These are phyloP conservation scores for Trichomalopsis sarcophagae DNA, from an alignment of 1,140 invertebrate genomes.

Conservation along the genomic window DNA sequence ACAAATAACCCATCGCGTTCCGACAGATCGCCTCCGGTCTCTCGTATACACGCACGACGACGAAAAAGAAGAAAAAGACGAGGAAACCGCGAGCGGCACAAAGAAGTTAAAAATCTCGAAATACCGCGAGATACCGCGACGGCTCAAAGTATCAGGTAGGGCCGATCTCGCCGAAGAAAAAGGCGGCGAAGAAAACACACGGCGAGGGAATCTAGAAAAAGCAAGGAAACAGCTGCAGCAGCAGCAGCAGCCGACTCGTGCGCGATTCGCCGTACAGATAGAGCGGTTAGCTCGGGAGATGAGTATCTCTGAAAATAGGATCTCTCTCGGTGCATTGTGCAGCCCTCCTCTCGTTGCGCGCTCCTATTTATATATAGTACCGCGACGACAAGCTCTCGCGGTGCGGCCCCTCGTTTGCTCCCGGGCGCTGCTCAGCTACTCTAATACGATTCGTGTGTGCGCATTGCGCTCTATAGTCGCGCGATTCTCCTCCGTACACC, in stretches of 20 bases:
- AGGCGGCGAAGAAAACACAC: background rate
- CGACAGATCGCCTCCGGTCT: background rate
- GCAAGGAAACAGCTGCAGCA: conserved; percentile 58
- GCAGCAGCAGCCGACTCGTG: conserved; percentile 49
- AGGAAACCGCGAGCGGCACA: background rate
- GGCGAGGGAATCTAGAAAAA: conserved; percentile 38
- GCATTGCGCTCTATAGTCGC: background rate
- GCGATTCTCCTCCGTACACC: background rate
- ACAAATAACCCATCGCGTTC: conserved; percentile 29
- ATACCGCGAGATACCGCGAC: background rate
- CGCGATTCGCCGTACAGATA: conserved; percentile 62
- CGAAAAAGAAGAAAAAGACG: background rate
- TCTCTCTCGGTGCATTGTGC: conserved; percentile 64
- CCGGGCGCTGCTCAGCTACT: background rate
- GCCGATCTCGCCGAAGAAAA: background rate
- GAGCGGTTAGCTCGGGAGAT: conserved; percentile 63
- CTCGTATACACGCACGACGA: background rate
- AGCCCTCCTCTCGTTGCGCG: conserved; percentile 15
- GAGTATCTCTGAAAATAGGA: conserved; percentile 71
- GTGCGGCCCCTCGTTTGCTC: conserved; percentile 21
- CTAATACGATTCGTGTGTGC: conserved; percentile 28
- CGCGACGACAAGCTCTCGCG: background rate
- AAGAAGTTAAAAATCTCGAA: conserved; percentile 31
- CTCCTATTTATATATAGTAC: conserved; percentile 59
- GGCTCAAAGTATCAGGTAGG: conserved; percentile 18